Percentiles rank a stretch among this genome's conserved stretches.
These are phyloP conservation scores for Petroica traversi DNA, from an alignment of 2,113 vertebrate genomes.

Conservation along the genomic window DNA sequence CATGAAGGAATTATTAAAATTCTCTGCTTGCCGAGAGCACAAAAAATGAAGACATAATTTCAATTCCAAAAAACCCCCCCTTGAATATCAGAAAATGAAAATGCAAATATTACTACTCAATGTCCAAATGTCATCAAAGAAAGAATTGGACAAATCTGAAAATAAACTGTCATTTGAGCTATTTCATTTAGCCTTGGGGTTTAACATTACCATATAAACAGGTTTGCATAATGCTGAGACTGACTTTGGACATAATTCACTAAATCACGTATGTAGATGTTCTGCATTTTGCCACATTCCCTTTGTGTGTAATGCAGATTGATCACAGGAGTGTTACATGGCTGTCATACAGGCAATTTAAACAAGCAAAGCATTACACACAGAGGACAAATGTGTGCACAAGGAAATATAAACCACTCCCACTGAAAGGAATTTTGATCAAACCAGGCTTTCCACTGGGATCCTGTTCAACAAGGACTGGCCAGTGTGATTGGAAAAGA, in stretches of 20 bases:
- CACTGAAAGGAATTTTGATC: not conserved
- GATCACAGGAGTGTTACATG: not conserved
- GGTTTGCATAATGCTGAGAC: not conserved
- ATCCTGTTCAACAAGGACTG: not conserved
- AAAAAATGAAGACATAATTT: constrained; percentile 14
- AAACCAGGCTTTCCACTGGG: not conserved
- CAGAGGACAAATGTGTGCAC: not conserved
- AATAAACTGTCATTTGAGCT: constrained; percentile 21
- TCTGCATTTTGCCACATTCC: not conserved
- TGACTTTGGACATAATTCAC: not conserved
- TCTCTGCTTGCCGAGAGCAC: not conserved
- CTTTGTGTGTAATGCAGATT: not conserved
- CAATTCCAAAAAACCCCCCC: not conserved
- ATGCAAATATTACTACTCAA: not conserved
- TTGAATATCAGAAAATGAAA: constrained; percentile 12
- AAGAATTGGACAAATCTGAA: not conserved
- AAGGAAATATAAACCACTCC: not conserved
- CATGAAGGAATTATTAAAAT: not conserved
- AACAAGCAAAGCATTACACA: not conserved
- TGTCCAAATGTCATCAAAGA: constrained; percentile 5
- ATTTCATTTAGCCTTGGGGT: not conserved
- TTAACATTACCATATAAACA: constrained; percentile 37
- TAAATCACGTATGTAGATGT: not conserved
- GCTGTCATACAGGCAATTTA: not conserved
- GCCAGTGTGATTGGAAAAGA: not conserved